Base-by-base conservation (phyloP, 2,888 invertebrate genomes). In the Chouioia cunea region DNA sequence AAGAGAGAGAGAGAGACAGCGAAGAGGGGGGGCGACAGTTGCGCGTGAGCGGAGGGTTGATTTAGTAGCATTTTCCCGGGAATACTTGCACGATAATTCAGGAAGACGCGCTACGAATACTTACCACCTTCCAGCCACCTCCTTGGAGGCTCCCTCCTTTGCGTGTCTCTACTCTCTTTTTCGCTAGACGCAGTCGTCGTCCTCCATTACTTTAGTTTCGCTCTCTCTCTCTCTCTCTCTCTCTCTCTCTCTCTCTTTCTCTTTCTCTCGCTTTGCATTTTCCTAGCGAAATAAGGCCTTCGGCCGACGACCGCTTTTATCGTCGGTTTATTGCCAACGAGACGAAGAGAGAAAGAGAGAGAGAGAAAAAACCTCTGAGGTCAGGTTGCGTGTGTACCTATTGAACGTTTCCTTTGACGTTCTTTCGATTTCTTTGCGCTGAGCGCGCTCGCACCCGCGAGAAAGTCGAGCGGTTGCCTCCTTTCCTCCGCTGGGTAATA, bases 41-140 rank as follows among this genome's bases (percentile, higher is more conserved):
- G 48, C 46, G 54, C 46, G 52, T 14, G 20, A 16, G 76, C 74
- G 75, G 75, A 76, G 77, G 79, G 77, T 81, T 82, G 81, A 81
- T 82, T 81, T 81, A 81, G 77, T 79, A 78, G 78, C 79, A 79
- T 82, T 81, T 81, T 79, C 80, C 79, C 78, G 75, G 76, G 80
- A 82, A 80, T 79, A 79, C 79, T 80, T 75, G 80, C 76, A 77
- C 81, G 80, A 81, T 81, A 81, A 82, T 81, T 82, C 79, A 81
- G 78, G 75, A 80, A 79, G 79, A 81, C 81, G 80, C 80, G 80
- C 76, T 73, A 73, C 79, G 82, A 82, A 81, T 81, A 80, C 81
- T 81, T 80, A 77, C 80, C 80, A 77, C 77, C 78, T 78, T 50
- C 73, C 70, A 69, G 62, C 67, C 62, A 66, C 54, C 71, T 71